Conservation (phyloP, 2,797 vertebrate species). For the Cossypha heuglini region DNA sequence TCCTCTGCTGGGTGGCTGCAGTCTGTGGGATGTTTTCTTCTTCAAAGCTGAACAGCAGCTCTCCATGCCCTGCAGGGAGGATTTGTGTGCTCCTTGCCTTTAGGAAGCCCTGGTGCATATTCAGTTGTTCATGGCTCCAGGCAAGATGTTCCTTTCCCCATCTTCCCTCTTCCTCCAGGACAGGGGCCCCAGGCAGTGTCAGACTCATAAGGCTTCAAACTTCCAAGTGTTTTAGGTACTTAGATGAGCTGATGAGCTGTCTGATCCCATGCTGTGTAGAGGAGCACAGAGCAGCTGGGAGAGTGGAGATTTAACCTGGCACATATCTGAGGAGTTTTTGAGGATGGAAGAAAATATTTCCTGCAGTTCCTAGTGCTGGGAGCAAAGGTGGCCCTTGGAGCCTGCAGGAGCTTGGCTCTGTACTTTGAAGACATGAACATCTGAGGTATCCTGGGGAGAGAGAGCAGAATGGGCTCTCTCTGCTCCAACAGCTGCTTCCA, state of each 20-base stretch:
- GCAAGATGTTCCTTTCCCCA: not conserved
- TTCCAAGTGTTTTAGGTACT: not conserved
- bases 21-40: not conserved
- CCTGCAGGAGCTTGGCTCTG: not conserved
- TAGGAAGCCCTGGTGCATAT: not conserved
- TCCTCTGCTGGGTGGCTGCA: not conserved
- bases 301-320: not conserved
- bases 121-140: not conserved
- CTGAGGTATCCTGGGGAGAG: not conserved
- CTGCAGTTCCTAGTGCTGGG: not conserved
- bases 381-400: not conserved
- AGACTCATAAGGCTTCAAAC: not conserved
- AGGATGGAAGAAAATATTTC: not conserved
- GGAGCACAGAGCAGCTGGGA: not conserved
- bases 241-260: not conserved
- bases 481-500: not conserved
- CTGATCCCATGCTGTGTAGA: not conserved
- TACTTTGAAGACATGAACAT: not conserved
- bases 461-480: not conserved
- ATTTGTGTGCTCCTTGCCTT: not conserved
- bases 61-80: not conserved
- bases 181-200: not conserved
- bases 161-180: not conserved
- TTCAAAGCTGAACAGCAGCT: not conserved
- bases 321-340: not conserved